Evolutionary conservation across 2,113 vertebrate genomes (phyloP), one percentile per base, ranked within the genome.

Genomic region (Pelvicachromis taeniatus): DNA sequence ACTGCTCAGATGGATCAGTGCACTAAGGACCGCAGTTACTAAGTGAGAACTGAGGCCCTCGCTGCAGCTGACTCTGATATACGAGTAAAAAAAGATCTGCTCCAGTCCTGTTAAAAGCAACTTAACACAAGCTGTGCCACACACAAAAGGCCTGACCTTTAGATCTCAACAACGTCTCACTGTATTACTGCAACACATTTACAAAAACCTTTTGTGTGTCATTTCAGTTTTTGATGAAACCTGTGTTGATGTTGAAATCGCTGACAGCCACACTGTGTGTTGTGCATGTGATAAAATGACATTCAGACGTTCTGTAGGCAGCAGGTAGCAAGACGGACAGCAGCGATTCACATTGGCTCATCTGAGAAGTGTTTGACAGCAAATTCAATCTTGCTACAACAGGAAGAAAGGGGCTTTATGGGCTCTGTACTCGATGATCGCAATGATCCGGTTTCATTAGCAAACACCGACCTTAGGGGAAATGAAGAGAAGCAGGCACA

Each of bases 1-100:
- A 73, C 6, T 68, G 82, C 82, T 78, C 82, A 56, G 80, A 84
- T 77, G 87, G 81, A 75, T 81, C 81, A 31, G 54, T 31, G 26
- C 83, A 40, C 56, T 56, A 50, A 63, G 38, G 7, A 11, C n/a
- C 61, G 0, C 12, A 63, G 61, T 31, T 29, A 31, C 17, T 55
- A 38, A 7, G 54, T 4, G 33, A n/a, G 33, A 77, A 61, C 29
- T 4, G 9, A 77, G 40, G 4, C 17, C 4, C 14, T 19, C 8
- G 21, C 52, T 58, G 58, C 54, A 77, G 33, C 78, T 0, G 31
- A 50, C 6, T n/a, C 59, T 63, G 33, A 63, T 63, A 13, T 63
- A 19, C 0, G 4, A 63, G 59, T 63, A 33, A 63, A 63, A 33
- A 63, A 63, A 38, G 33, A 38, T 63, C 19, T 38, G 59, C 33